phyloP scores from a whole-genome alignment of 2,113 vertebrate genomes.

The Circaetus cinerascens region DNA sequence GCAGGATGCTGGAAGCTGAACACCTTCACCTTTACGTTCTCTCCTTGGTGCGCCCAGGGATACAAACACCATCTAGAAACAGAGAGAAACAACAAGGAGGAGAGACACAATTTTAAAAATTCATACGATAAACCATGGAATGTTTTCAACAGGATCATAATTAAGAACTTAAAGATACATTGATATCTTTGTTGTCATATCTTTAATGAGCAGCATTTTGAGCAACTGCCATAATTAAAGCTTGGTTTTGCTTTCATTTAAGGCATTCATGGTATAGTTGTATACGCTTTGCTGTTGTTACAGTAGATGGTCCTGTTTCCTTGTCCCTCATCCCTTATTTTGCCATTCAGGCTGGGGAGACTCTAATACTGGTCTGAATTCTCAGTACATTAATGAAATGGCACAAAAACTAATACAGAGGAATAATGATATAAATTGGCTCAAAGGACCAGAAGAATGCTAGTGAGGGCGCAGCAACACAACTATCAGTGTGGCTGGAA shows the following conservation, averaged over 20 bases:
- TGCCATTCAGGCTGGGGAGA: not conserved
- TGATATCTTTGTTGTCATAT: not conserved
- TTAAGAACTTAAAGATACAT: not conserved
- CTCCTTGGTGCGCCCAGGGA: slow-evolving; percentile 94
- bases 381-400: not conserved
- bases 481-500: not conserved
- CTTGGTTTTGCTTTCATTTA: not conserved
- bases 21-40: slow-evolving; percentile 94
- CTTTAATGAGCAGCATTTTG: not conserved
- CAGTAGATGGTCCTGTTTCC: not conserved
- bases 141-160: not conserved
- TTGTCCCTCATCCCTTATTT: not conserved
- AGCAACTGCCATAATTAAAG: not conserved
- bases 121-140: not conserved
- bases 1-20: slow-evolving; percentile 97
- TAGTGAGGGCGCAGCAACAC: fast-evolving
- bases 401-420: not conserved
- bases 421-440: not conserved
- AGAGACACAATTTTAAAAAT: not conserved
- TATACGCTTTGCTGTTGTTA: not conserved
- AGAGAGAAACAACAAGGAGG: not conserved
- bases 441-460: not conserved
- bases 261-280: not conserved
- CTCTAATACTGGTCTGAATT: not conserved
- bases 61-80: slow-evolving; percentile 94